A percentile compares a stretch with the other conserved stretches of the same genome.
Conservation (phyloP, 53 echinoderm and acorn worm species). For the Temnopleurus reevesii region DNA sequence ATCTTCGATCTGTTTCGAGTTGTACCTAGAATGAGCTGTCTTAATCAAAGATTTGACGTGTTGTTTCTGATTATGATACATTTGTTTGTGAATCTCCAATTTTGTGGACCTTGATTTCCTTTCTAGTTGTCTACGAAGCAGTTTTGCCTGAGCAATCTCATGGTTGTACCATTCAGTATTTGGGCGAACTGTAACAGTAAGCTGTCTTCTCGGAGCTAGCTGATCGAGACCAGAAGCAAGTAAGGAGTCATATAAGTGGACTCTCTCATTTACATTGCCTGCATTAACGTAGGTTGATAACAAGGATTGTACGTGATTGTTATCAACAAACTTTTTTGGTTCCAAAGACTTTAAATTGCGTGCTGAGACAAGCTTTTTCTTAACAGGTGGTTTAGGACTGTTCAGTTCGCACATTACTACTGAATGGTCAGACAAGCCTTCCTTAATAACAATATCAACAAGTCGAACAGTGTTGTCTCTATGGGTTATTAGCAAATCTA, state of each 20-base stretch:
- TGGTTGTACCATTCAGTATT: background rate
- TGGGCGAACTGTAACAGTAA: background rate
- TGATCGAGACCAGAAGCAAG: background rate
- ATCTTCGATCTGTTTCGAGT: background rate
- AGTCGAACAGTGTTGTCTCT: background rate
- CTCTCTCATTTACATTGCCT: background rate
- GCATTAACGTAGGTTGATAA: too few relatives aligned
- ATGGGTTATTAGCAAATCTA: background rate
- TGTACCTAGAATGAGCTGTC: too few relatives aligned
- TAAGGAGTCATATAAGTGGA: background rate
- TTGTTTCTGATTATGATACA: too few relatives aligned
- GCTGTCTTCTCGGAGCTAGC: background rate
- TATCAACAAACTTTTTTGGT: background rate
- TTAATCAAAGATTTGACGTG: too few relatives aligned
- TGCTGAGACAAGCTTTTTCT: background rate
- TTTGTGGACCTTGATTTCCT: too few relatives aligned
- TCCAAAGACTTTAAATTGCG: background rate
- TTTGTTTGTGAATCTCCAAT: too few relatives aligned
- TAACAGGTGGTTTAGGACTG: background rate
- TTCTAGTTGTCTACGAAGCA: too few relatives aligned
- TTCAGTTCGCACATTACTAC: background rate
- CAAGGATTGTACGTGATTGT: too few relatives aligned
- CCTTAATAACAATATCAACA: background rate
- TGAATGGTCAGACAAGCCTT: background rate
- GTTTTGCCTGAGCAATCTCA: background rate